Conservation (phyloP, 1,140 invertebrate genomes). For the Zaprionus gabonicus region DNA sequence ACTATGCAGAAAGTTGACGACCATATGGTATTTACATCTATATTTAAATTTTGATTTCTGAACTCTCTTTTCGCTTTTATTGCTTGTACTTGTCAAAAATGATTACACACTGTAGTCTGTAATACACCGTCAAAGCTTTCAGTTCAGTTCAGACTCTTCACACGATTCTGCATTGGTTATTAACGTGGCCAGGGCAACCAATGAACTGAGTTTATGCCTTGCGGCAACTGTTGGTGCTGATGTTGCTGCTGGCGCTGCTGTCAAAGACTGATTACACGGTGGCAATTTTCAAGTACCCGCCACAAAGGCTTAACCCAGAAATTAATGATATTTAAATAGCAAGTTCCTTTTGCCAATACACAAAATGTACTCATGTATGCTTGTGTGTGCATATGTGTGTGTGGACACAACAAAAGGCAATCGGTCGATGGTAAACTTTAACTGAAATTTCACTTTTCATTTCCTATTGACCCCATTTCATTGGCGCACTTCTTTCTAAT, state of each 20-base stretch:
- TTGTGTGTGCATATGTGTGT: constrained; percentile 15
- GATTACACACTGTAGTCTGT: neutral
- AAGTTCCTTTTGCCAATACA: constrained; percentile 69
- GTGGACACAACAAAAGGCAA: constrained; percentile 41
- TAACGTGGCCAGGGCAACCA: constrained; percentile 21
- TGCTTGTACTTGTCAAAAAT: constrained; percentile 24
- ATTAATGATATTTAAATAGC: constrained; percentile 83
- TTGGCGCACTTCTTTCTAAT: constrained; percentile 79
- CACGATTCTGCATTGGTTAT: constrained; percentile 23
- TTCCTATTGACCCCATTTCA: constrained; percentile 76
- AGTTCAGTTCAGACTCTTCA: constrained; percentile 21
- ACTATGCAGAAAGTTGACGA: neutral
- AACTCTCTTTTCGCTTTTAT: neutral
- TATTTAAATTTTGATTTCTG: neutral
- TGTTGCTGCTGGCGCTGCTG: constrained; percentile 56
- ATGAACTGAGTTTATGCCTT: constrained; percentile 17
- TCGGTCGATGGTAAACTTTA: constrained; percentile 39
- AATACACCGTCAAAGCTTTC: neutral
- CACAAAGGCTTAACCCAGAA: constrained; percentile 80
- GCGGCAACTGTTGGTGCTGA: constrained; percentile 24
- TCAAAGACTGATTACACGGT: constrained; percentile 79
- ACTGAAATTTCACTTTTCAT: constrained; percentile 80
- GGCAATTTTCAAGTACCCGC: constrained; percentile 77
- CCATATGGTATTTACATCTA: neutral
- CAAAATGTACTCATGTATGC: constrained; percentile 14